These are phyloP conservation scores for Drosophila silvestris DNA, from an alignment of 2,888 invertebrate genomes.

Conservation along the genomic window DNA sequence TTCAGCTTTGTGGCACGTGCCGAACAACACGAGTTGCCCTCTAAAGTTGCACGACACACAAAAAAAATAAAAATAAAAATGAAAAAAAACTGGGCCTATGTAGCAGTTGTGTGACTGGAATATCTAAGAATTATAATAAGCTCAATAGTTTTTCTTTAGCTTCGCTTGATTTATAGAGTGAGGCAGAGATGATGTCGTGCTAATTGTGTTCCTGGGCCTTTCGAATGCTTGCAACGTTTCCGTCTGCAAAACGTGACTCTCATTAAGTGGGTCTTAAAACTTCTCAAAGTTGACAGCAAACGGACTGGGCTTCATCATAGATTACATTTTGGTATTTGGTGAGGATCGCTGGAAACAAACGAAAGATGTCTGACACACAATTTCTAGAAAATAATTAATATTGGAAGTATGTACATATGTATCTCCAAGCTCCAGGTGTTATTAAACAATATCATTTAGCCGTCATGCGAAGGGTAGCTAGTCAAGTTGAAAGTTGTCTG, in stretches of 20 bases:
- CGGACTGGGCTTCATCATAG: conserved; percentile 16
- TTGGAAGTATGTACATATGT: rapidly evolving
- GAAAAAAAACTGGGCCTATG: conserved; percentile 30
- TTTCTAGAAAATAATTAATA: neutral
- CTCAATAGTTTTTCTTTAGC: conserved; percentile 57
- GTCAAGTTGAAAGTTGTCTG: neutral
- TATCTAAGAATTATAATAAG: conserved; percentile 58
- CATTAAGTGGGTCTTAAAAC: conserved; percentile 23
- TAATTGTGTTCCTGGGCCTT: conserved; percentile 61
- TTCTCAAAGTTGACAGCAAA: conserved; percentile 36
- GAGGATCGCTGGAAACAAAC: neutral
- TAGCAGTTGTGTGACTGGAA: conserved; percentile 47
- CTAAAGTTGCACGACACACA: conserved; percentile 26
- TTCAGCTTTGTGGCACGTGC: conserved; percentile 61
- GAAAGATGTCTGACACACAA: neutral
- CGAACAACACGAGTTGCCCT: conserved; percentile 41
- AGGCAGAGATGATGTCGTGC: conserved; percentile 62
- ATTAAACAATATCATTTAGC: neutral
- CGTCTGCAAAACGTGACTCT: conserved; percentile 41
- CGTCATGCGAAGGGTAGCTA: neutral
- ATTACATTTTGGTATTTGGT: conserved; percentile 10
- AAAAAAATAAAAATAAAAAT: neutral
- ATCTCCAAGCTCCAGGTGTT: neutral
- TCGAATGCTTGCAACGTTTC: conserved; percentile 27
- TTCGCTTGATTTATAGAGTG: conserved; percentile 53